phyloP scores from a whole-genome alignment of 2,888 invertebrate species.

The Microctonus aethiopoides region DNA sequence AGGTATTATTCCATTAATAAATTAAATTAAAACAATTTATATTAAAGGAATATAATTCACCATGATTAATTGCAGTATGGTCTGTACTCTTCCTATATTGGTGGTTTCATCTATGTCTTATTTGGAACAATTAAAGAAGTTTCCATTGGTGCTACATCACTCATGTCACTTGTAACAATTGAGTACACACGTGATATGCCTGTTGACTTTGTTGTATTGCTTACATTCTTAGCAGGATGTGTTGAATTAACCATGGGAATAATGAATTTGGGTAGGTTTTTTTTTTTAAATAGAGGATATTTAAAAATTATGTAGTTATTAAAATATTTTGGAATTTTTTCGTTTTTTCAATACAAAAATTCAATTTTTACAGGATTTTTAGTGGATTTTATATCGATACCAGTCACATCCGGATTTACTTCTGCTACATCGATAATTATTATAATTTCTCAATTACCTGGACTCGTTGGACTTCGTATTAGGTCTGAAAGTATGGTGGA shows the following conservation, averaged over 20 bases:
- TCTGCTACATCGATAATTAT: slow-evolving; percentile 86
- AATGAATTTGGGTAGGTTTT: slow-evolving; percentile 77
- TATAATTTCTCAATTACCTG: slow-evolving; percentile 79
- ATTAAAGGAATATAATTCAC: background rate
- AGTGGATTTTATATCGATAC: slow-evolving; percentile 85
- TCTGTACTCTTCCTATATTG: slow-evolving; percentile 90
- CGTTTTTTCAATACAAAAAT: no score
- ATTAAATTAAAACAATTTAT: slow-evolving; percentile 6
- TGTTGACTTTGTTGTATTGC: slow-evolving; percentile 78
- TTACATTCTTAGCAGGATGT: slow-evolving; percentile 82
- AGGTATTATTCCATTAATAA: slow-evolving; percentile 67
- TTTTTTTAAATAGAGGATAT: background rate
- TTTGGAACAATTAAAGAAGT: slow-evolving; percentile 90
- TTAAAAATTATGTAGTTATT: slow-evolving; percentile 13
- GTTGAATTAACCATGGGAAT: slow-evolving; percentile 84
- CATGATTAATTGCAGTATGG: slow-evolving; percentile 74
- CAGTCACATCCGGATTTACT: slow-evolving; percentile 87
- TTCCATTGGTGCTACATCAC: slow-evolving; percentile 91
- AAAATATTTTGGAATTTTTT: background rate
- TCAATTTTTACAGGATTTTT: slow-evolving; percentile 78
- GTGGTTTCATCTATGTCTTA: slow-evolving; percentile 83
- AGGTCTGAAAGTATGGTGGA: slow-evolving; percentile 76
- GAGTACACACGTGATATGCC: slow-evolving; percentile 79
- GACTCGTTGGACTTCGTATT: slow-evolving; percentile 77
- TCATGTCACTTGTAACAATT: slow-evolving; percentile 88